phyloP scores from a whole-genome alignment of 2,113 vertebrate genomes.

The Pterocles orientalis region DNA sequence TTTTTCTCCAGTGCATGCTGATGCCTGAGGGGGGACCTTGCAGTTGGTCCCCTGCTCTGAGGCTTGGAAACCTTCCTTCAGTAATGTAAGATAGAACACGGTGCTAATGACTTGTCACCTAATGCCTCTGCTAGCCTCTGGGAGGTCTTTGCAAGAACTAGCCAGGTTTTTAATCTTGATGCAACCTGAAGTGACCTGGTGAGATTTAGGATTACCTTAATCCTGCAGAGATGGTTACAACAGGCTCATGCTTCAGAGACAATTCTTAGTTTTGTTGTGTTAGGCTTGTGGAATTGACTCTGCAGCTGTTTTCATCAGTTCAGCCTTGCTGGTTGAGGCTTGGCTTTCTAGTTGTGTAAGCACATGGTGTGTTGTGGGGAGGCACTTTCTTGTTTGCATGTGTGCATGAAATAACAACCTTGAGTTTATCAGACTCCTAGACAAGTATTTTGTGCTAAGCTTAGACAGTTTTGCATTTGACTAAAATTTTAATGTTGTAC shows the following conservation, averaged over 20 bases:
- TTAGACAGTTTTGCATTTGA: background rate
- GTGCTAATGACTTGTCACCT: background rate
- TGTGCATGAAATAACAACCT: background rate
- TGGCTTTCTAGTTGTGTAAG: background rate
- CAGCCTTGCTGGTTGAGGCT: background rate
- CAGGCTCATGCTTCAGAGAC: background rate
- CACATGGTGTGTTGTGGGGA: background rate
- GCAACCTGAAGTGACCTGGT: background rate
- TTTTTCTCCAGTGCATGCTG: background rate
- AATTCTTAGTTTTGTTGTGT: background rate
- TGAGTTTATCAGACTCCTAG: background rate
- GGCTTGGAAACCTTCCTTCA: background rate
- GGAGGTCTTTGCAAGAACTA: background rate
- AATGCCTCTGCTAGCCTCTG: background rate
- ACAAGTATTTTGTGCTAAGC: background rate
- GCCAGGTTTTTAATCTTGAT: background rate
- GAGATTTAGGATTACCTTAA: constrained; percentile 8
- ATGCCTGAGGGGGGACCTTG: background rate
- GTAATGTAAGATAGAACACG: background rate
- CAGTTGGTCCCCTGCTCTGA: background rate
- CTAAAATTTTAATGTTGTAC: background rate
- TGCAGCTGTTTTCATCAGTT: background rate
- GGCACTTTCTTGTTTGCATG: background rate
- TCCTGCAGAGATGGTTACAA: background rate
- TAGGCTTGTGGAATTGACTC: background rate